phyloP scores from a whole-genome alignment of 2,113 vertebrate genomes.

The Psophia crepitans region DNA sequence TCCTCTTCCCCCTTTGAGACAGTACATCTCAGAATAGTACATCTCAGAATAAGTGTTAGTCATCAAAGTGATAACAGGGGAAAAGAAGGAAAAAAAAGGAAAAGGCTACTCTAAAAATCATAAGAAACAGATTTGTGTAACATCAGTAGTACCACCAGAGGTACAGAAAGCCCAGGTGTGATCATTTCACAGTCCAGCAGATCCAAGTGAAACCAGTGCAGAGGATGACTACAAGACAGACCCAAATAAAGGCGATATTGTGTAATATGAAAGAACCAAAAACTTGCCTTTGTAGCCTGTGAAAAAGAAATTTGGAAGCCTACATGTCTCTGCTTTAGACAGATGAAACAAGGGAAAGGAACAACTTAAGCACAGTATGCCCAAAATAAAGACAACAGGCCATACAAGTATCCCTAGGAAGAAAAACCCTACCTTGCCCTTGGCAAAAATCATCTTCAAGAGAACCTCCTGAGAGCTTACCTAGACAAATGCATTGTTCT shows the following conservation, averaged over 20 bases:
- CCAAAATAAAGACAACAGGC: neutral
- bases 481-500: neutral
- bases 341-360: neutral
- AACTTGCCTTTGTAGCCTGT: neutral
- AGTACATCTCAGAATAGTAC: too few relatives aligned
- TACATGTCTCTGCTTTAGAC: neutral
- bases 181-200: neutral
- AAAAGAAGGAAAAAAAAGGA: too few relatives aligned
- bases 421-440: neutral
- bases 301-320: neutral
- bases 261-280: neutral
- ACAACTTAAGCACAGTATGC: neutral
- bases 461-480: neutral
- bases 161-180: neutral
- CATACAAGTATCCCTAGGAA: neutral
- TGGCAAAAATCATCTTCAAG: neutral
- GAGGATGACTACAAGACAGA: neutral
- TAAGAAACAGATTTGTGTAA: neutral
- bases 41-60: neutral
- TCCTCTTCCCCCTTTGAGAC: too few relatives aligned
- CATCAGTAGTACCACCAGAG: neutral
- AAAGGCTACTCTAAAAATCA: neutral
- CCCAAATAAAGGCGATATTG: neutral
- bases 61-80: neutral
- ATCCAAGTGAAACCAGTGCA: neutral